Conservation (phyloP, 2,797 vertebrate species). For the Acropternis orthonyx region DNA sequence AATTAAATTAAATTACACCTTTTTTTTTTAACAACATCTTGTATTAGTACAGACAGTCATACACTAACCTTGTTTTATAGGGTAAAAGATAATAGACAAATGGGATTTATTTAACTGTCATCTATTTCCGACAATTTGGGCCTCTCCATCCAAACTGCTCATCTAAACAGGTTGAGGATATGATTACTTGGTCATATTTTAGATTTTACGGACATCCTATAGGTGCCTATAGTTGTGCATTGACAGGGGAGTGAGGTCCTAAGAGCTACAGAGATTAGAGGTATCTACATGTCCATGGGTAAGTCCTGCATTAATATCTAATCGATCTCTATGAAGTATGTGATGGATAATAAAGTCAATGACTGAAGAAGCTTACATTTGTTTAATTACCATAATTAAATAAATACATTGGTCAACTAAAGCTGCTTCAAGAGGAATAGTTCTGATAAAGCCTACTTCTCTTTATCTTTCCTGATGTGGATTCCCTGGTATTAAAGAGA, state of each 20-base stretch:
- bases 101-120: neutral
- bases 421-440: neutral
- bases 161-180: neutral
- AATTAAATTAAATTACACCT: neutral
- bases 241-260: neutral
- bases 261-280: neutral
- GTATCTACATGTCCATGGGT: neutral
- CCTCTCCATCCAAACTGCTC: neutral
- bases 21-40: neutral
- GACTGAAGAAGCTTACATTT: neutral
- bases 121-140: neutral
- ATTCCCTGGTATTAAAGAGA: neutral
- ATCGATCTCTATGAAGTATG: neutral
- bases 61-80: neutral
- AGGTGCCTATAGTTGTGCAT: neutral
- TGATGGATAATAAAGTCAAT: neutral
- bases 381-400: neutral
- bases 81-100: neutral
- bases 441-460: neutral
- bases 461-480: neutral
- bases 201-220: neutral
- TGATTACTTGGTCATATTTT: neutral
- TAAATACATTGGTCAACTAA: neutral
- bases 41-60: neutral
- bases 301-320: neutral